Conservation (phyloP, 2,113 vertebrate species). For the Gopherus flavomarginatus region DNA sequence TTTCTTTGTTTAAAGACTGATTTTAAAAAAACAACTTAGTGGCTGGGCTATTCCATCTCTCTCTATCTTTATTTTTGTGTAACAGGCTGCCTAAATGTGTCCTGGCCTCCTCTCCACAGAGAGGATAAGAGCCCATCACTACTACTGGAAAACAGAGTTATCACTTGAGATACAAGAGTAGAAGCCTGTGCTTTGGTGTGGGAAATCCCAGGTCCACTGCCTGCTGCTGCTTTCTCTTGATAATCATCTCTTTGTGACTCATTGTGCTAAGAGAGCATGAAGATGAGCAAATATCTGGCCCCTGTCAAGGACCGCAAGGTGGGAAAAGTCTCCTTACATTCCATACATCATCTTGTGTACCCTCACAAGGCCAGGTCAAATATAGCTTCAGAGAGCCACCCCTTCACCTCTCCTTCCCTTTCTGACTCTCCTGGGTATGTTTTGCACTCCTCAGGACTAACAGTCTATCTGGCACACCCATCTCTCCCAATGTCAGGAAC, state of each 20-base stretch:
- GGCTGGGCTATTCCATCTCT: not conserved
- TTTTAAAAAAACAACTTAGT: fast-evolving
- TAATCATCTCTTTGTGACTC: not conserved
- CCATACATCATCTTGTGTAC: not conserved
- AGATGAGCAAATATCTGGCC: not conserved
- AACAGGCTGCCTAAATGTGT: not conserved
- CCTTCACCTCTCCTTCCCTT: not conserved
- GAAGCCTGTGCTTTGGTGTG: not conserved
- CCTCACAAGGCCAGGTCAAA: not conserved
- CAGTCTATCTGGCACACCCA: not conserved
- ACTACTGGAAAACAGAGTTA: not conserved
- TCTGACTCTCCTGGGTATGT: not conserved
- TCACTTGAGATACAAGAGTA: not conserved
- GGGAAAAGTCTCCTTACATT: not conserved
- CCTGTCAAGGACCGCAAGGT: too few species aligned
- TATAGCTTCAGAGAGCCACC: not conserved
- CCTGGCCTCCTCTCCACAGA: not conserved
- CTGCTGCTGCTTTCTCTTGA: not conserved
- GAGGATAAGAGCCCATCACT: not conserved
- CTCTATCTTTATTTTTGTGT: fast-evolving
- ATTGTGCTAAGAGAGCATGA: not conserved
- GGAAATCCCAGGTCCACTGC: not conserved
- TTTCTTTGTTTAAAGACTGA: not conserved
- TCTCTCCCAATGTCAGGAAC: not conserved
- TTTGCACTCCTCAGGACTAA: not conserved